Base-by-base conservation (phyloP, 1,140 invertebrate species). In the Cydia pomonella region DNA sequence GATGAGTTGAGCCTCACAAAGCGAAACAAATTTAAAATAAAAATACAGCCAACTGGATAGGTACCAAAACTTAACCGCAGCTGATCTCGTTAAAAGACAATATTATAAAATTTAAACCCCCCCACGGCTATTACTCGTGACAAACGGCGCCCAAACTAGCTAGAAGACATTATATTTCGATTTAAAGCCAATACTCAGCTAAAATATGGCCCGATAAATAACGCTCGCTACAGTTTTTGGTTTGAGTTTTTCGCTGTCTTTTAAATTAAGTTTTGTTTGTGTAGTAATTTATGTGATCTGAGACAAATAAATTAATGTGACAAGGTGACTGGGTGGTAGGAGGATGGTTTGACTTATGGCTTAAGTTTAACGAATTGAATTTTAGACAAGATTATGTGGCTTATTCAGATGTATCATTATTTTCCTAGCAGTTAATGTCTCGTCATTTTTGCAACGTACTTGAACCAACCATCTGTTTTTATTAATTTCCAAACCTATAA, bases 1-100 rank as follows among this genome's bases (percentile, higher is more conserved):
- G n/a, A n/a, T n/a, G n/a, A n/a, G n/a, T n/a, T n/a, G n/a, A n/a
- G n/a, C n/a, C n/a, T n/a, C n/a, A n/a, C n/a, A n/a, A n/a, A n/a
- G n/a, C n/a, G n/a, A n/a, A n/a, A n/a, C n/a, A n/a, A n/a, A n/a
- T n/a, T n/a, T n/a, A n/a, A n/a, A n/a, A n/a, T n/a, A n/a, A 59
- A 5, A 21, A 23, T 23, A 10, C n/a, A 23, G 18, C 18, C 53
- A 59, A 59, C 21, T 80, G 79, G 76, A 76, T 76, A 69, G 72
- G n/a, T n/a, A n/a, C n/a, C 76, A 6, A 59, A 59, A 23, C 53
- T 69, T 18, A 69, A 18, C 27, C 64, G 27, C 29, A 69, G 13
- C 64, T 18, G 29, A 18, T 41, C 29, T 69, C 64, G 64, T 69
- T 69, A 69, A 69, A 69, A 69, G 64, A 69, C 64, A 38, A 27